These are phyloP conservation scores for Orientallactaga sibirica DNA, from an alignment of 2,797 vertebrate species.

Conservation along the genomic window DNA sequence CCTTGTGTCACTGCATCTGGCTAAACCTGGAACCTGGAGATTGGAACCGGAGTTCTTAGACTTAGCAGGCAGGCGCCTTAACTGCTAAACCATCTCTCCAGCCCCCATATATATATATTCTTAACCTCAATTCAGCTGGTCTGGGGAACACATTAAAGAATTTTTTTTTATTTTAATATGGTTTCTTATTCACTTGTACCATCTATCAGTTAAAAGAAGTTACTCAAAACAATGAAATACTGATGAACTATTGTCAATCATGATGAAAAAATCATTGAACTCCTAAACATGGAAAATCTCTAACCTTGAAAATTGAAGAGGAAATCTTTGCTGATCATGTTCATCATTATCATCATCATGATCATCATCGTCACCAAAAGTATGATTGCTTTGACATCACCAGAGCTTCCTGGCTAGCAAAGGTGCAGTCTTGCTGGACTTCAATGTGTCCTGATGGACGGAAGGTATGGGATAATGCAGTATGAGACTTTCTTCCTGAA, in stretches of 20 bases:
- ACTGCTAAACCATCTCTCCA: no score
- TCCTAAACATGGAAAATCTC: not conserved
- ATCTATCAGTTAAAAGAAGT: not conserved
- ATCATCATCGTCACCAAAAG: not conserved
- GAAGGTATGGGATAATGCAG: not conserved
- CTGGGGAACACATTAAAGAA: not conserved
- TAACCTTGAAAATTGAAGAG: not conserved
- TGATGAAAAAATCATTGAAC: not conserved
- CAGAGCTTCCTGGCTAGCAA: not conserved
- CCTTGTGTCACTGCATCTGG: no score
- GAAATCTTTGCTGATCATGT: not conserved
- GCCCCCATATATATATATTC: not conserved
- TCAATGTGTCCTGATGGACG: not conserved
- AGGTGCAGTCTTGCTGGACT: not conserved
- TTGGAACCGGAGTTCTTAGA: no score
- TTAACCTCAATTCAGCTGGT: not conserved
- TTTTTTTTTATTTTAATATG: not conserved
- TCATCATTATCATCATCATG: not conserved
- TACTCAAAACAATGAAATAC: not conserved
- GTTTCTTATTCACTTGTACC: not conserved
- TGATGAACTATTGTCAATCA: not conserved
- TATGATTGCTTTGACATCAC: not conserved
- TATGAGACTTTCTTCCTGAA: not conserved
- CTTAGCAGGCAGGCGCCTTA: no score
- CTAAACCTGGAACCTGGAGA: no score